Percentiles rank a stretch among this genome's conserved stretches.
These are phyloP conservation scores for Notolepis coatsorum DNA, from an alignment of 2,797 vertebrate genomes.

Conservation along the genomic window DNA sequence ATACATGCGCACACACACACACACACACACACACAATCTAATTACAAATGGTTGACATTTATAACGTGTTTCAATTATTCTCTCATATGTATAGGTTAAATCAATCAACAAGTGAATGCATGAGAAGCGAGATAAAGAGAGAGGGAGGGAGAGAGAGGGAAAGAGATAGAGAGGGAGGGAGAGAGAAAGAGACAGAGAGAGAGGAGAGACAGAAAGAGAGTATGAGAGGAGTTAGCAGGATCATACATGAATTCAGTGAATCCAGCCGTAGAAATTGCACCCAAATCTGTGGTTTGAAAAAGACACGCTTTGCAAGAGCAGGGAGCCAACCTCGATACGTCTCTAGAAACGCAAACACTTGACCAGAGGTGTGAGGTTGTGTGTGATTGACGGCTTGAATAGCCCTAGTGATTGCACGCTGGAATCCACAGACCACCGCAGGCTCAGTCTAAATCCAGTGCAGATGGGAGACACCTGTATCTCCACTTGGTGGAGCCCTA, in stretches of 20 bases:
- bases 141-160: neutral
- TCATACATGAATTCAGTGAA: slow-evolving; percentile 40
- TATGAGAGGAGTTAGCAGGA: slow-evolving; percentile 38
- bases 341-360: neutral
- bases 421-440: slow-evolving; percentile 55
- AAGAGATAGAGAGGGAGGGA: neutral
- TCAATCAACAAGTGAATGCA: slow-evolving; percentile 33
- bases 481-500: slow-evolving; percentile 87
- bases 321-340: neutral
- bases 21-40: slow-evolving; percentile 12
- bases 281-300: neutral
- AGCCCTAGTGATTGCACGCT: slow-evolving; percentile 61
- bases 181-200: slow-evolving; percentile 10
- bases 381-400: slow-evolving; percentile 67
- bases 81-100: too few relatives aligned
- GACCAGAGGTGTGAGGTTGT: neutral
- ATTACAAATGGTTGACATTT: too few relatives aligned
- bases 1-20: neutral
- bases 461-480: slow-evolving; percentile 24
- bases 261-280: neutral
- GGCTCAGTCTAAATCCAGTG: slow-evolving; percentile 58
- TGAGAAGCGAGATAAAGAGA: neutral
- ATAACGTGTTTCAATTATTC: too few relatives aligned
- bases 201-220: slow-evolving; percentile 16
- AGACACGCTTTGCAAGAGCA: slow-evolving; percentile 4